Evolutionary conservation across 2,888 invertebrate species (phyloP), one percentile per base, ranked within the genome.

Genomic region (Meteorus cinctellus): DNA sequence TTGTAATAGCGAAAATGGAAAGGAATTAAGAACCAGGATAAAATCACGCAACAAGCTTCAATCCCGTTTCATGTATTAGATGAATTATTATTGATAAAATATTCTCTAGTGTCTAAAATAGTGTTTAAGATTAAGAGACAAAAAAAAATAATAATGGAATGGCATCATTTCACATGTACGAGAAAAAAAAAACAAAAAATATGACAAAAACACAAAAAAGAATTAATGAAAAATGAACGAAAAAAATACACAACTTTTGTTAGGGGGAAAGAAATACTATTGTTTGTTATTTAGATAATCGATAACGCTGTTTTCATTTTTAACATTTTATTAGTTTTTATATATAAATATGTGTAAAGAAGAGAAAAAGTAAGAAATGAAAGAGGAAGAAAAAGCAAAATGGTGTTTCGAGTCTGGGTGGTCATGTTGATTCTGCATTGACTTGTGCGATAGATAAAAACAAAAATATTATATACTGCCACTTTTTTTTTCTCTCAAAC

Each of bases 261-360:
- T 78, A 78, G 77, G 80, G 77, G 78, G 78, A 78, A 86, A 86
- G 83, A 86, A 83, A 84, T 85, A 88, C 87, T 89, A 89, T 89
- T 88, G 89, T 89, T 89, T 89, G 89, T 89, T 89, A 89, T 87
- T 87, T 89, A 89, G 89, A 88, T 89, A 87, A 88, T 88, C 86
- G 85, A 88, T 86, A 80, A 88, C 85, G 86, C 88, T 89, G 88
- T 88, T 88, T 89, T 81, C 60, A 78, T 88, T 86, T 88, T 88
- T 88, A 84, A 88, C 88, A 89, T 89, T 89, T 89, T 89, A 89
- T 89, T 89, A 89, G 89, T 89, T 89, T 24, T n/a, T 88, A 86
- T 89, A 87, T 74, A 80, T 77, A 76, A 72, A 71, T 69, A 51
- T 69, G 55, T 55, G 55, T 55, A 19, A 19, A 55, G 19, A 55